Conservation (phyloP, 2,797 vertebrate genomes). For the Intellagama lesueurii region DNA sequence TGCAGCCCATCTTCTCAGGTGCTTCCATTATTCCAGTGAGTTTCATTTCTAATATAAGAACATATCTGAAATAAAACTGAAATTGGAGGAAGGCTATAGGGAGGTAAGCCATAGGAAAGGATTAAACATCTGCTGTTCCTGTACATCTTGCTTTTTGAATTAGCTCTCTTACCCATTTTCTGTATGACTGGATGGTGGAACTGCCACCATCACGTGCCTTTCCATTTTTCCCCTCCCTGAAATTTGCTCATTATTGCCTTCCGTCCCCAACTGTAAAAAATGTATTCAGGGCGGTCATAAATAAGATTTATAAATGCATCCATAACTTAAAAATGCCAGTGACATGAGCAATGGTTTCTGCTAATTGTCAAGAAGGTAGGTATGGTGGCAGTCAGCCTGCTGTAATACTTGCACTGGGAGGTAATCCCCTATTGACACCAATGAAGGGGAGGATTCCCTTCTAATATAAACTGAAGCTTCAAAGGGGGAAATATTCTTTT, state of each 20-base stretch:
- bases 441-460: background rate
- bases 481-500: background rate
- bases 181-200: background rate
- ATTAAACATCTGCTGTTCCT: background rate
- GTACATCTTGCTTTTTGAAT: background rate
- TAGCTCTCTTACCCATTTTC: background rate
- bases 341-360: background rate
- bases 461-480: background rate
- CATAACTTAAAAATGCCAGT: background rate
- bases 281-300: background rate
- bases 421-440: background rate
- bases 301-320: background rate
- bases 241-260: background rate
- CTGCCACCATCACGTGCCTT: background rate
- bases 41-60: background rate
- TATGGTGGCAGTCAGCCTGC: background rate
- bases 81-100: background rate
- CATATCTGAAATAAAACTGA: background rate
- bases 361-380: background rate
- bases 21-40: background rate
- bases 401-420: background rate
- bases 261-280: background rate
- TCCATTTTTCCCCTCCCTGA: background rate
- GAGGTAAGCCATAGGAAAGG: background rate
- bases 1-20: background rate